Evolutionary conservation across 1,140 invertebrate species (phyloP), one percentile per base, ranked within the genome.

Genomic region (Sitophilus oryzae): DNA sequence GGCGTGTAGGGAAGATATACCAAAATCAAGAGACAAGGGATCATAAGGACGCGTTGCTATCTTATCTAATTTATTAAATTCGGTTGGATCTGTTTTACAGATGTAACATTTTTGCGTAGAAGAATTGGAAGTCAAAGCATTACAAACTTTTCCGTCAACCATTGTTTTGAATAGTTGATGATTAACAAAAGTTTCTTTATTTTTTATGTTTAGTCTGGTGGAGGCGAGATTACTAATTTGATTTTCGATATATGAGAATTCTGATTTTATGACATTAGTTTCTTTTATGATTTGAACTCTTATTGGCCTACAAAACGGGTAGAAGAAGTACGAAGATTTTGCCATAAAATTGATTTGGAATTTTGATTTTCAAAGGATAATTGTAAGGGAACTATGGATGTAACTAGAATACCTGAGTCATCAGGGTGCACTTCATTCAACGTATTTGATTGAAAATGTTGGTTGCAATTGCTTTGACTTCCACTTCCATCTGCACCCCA

Each of bases 71-170:
- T 61, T 54, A 30, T 63, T 61, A 30, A 65, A 61, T n/a, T 64
- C 44, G 52, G 60, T 65, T 18, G 63, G 55, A 35, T 58, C 62
- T 1, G 47, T 44, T 14, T 49, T 47, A 58, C 65, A 68, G 5
- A 70, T 42, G 38, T 63, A 62, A 18, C 59, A 65, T 15, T 37
- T 42, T 50, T 49, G 40, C 10, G 56, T 59, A 18, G 60, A 65
- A 21, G 45, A 57, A 56, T 40, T 68, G 21, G 53, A 44, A 5
- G 58, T 65, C 6, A 63, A 56, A 2, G 59, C 61, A 58, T 71
- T 67, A 20, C 61, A 62, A 6, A 68, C 61, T 59, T 71, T 69
- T 8, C 65, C 66, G 52, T 70, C 64, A 16, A 69, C 58, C 68
- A 68, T 67, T 5, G 62, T 68, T 22, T 65, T 60, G 25, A 61